Evolutionary conservation across 2,113 vertebrate genomes (phyloP), one percentile per base, ranked within the genome.

Genomic region (Pelusios castaneus): DNA sequence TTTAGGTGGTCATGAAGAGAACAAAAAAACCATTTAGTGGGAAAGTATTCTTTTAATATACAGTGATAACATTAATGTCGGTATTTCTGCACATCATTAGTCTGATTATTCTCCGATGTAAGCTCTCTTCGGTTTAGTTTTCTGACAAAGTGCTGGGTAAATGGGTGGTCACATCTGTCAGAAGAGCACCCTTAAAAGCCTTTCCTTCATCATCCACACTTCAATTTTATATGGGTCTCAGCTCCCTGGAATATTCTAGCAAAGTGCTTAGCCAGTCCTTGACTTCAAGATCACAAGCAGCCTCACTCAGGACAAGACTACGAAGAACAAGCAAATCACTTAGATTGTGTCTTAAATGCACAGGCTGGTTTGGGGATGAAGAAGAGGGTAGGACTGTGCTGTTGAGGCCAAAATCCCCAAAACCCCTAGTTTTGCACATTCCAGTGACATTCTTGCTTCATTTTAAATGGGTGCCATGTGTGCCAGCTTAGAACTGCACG

Each of bases 1-100:
- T 97, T 96, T 97, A 82, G 21, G 58, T 96, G 91, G 63, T 90
- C 94, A 90, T 91, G 93, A 91, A 97, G 54, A 82, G 94, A 97
- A 85, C 14, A 88, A 56, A 94, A 97, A 93, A 96, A 85, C 12
- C 75, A 73, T 97, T 95, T 92, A 89, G 91, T 95, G 91, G 80
- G 31, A 94, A 96, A 97, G 81, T 82, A 82, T 56, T 54, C 73
- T 95, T 91, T 91, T 85, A 92, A 47, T 80, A 41, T 85, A 55
- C 93, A 86, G 58, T 80, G 82, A 77, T 13, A 96, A 75, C 79
- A 93, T 92, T 89, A 92, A 86, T 88, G 49, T 58, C 51, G 86
- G 70, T 41, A 87, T 89, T 80, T 91, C 94, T 90, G 89, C 92
- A 90, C 84, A 91, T 87, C 84, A 79, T 95, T 93, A 86, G 54